Percentiles rank a stretch among this genome's conserved stretches.
Conservation (phyloP, 2,888 invertebrate genomes). For the Agrochola macilenta region DNA sequence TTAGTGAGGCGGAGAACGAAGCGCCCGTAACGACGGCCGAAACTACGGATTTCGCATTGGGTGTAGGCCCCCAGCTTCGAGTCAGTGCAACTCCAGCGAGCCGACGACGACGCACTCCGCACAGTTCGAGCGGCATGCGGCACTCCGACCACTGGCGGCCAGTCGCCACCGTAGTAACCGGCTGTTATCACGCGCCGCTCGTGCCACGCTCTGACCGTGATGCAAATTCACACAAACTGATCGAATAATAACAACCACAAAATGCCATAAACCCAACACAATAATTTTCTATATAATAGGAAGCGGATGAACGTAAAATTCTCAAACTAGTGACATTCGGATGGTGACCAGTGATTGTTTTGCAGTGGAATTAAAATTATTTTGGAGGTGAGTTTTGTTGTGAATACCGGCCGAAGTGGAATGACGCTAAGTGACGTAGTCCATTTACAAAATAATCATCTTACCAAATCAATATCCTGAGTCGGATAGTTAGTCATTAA, state of each 20-base stretch:
- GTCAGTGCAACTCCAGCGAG: slow-evolving; percentile 30
- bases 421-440: slow-evolving; percentile 65
- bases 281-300: slow-evolving; percentile 69
- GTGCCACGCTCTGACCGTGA: slow-evolving; percentile 54
- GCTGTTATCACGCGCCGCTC: slow-evolving; percentile 61
- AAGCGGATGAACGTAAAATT: slow-evolving; percentile 67
- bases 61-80: background rate
- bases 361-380: slow-evolving; percentile 63
- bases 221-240: slow-evolving; percentile 62
- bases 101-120: background rate
- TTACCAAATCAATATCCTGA: slow-evolving; percentile 47
- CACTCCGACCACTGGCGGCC: slow-evolving; percentile 38
- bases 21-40: too few species aligned
- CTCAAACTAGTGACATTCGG: slow-evolving; percentile 56
- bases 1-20: too few species aligned
- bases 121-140: slow-evolving; percentile 25
- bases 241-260: slow-evolving; percentile 70
- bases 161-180: slow-evolving; percentile 60
- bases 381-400: slow-evolving; percentile 76
- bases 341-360: slow-evolving; percentile 63
- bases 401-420: slow-evolving; percentile 67
- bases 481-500: slow-evolving; percentile 32
- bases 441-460: slow-evolving; percentile 71
- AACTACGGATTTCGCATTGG: too few species aligned
- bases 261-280: slow-evolving; percentile 71